Evolutionary conservation across 2,113 vertebrate species (phyloP).

Genomic region (Phyllostomus discolor): DNA sequence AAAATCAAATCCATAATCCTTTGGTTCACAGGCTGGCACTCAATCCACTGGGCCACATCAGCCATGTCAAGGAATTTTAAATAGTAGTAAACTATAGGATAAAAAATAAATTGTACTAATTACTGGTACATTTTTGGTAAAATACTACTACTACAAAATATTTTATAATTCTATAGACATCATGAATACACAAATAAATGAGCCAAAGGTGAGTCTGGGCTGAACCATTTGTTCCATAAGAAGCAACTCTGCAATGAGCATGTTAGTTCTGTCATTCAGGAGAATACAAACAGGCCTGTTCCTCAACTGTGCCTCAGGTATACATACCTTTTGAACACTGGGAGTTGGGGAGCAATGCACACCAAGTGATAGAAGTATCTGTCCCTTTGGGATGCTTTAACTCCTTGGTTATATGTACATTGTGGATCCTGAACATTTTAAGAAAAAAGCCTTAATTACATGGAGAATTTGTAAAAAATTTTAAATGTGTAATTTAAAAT

Average conservation of each 20-base stretch:
- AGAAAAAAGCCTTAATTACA: background rate
- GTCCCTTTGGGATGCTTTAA: background rate
- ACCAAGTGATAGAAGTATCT: background rate
- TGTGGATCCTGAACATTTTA: background rate
- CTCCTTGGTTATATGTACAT: background rate
- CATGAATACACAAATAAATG: background rate
- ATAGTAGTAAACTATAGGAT: background rate
- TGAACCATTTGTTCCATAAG: background rate
- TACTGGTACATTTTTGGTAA: background rate
- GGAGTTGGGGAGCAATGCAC: background rate
- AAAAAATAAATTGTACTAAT: background rate
- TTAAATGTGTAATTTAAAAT: background rate
- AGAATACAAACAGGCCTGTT: rapidly evolving
- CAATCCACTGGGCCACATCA: too few relatives aligned
- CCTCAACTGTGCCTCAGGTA: background rate
- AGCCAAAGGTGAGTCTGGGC: too few relatives aligned
- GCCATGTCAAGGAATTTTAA: background rate
- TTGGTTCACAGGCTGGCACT: too few relatives aligned
- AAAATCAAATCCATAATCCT: too few relatives aligned
- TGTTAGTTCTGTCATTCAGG: background rate
- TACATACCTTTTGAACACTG: background rate
- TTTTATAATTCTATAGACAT: background rate
- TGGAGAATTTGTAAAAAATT: background rate
- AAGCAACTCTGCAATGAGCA: background rate
- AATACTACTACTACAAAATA: background rate